Conservation (phyloP, 2,113 vertebrate genomes). For the Ellobius talpinus region DNA sequence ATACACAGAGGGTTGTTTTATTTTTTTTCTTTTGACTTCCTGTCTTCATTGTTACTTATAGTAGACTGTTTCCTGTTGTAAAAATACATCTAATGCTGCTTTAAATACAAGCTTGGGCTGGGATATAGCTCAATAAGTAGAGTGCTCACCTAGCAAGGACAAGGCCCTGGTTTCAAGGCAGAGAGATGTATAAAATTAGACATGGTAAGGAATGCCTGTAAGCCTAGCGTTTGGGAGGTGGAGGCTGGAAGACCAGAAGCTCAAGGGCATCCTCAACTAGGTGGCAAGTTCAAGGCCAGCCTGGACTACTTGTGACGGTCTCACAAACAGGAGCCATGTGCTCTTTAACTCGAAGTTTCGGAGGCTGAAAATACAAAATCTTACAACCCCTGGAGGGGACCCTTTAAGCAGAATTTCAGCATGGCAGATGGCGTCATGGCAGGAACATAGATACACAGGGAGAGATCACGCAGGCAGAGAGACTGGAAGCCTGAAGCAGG, state of each 20-base stretch:
- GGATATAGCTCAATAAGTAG: not conserved
- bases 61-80: not conserved
- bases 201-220: not conserved
- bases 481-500: not conserved
- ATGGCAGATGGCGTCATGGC: not conserved
- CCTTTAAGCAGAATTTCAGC: not conserved
- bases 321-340: not conserved
- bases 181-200: too few relatives aligned
- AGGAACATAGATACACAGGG: not conserved
- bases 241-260: not conserved
- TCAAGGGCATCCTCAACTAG: not conserved
- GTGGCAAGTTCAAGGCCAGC: not conserved
- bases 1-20: not conserved
- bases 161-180: not conserved
- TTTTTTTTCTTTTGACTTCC: not conserved
- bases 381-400: not conserved
- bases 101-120: not conserved
- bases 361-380: not conserved
- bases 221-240: too few relatives aligned
- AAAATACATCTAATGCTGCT: not conserved
- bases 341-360: not conserved
- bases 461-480: not conserved
- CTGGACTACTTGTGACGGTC: not conserved
- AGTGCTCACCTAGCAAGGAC: not conserved
- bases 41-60: not conserved